phyloP scores from a whole-genome alignment of 1,140 invertebrate genomes.

The Elysia chlorotica region DNA sequence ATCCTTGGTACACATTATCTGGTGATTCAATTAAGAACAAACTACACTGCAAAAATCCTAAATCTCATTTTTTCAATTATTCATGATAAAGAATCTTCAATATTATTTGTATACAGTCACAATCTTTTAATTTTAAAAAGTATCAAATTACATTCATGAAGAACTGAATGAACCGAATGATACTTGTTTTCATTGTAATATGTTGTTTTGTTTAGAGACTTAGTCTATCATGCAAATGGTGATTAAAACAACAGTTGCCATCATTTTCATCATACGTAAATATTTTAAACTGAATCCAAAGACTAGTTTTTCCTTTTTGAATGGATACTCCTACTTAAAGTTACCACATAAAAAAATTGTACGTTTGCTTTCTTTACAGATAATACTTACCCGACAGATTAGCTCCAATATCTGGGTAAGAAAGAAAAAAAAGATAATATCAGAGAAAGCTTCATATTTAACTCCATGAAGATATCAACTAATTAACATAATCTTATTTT shows the following conservation, averaged over 20 bases:
- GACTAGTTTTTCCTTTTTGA: too few relatives aligned
- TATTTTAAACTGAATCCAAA: background rate
- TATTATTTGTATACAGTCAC: too few relatives aligned
- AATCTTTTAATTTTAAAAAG: background rate
- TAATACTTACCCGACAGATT: slow-evolving; percentile 46
- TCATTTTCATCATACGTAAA: background rate
- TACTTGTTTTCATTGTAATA: background rate
- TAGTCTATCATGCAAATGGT: background rate
- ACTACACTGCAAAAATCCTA: slow-evolving; percentile 21
- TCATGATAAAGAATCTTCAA: too few relatives aligned
- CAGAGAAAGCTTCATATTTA: background rate
- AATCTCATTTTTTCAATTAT: too few relatives aligned
- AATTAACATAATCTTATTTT: background rate
- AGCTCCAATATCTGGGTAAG: slow-evolving; percentile 46
- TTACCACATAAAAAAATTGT: background rate
- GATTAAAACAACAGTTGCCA: background rate
- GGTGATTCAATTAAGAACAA: slow-evolving; percentile 31
- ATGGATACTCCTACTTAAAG: too few relatives aligned
- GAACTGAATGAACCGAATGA: background rate
- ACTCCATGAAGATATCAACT: background rate
- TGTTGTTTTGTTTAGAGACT: background rate
- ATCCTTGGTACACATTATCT: slow-evolving; percentile 87
- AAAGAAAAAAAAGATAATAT: background rate
- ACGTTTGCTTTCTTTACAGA: background rate
- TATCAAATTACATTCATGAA: background rate